Evolutionary conservation across 2,888 invertebrate genomes (phyloP).

Genomic region (Poecilobothrus nobilitatus): DNA sequence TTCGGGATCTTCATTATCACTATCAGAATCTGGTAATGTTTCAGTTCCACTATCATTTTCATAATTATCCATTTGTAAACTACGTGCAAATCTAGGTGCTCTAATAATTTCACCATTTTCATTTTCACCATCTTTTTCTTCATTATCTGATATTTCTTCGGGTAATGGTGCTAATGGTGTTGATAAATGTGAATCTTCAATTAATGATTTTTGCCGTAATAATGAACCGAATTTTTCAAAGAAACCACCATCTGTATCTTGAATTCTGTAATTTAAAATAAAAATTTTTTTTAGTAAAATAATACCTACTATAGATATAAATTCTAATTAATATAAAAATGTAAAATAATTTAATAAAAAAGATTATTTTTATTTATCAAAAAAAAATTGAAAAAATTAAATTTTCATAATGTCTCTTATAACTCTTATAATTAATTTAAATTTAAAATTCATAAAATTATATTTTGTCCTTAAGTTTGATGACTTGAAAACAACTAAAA

Average conservation of each 20-base stretch:
- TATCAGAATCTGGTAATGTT: constrained; percentile 53
- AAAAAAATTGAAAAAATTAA: no score
- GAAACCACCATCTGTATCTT: constrained; percentile 74
- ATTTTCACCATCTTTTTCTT: constrained; percentile 33
- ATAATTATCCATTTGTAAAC: constrained; percentile 22
- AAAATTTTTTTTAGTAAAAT: no score
- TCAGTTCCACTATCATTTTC: constrained; percentile 50
- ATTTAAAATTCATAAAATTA: no score
- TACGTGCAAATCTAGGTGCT: background rate
- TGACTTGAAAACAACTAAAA: no score
- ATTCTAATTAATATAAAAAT: no score
- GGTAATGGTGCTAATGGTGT: constrained; percentile 49
- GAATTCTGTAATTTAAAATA: constrained; percentile 53
- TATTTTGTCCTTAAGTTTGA: no score
- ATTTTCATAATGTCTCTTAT: no score
- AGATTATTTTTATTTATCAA: no score
- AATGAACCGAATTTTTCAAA: constrained; percentile 75
- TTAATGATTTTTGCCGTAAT: constrained; percentile 55
- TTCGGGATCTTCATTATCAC: constrained; percentile 56
- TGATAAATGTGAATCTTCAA: constrained; percentile 39
- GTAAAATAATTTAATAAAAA: no score
- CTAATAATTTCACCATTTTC: constrained; percentile 23
- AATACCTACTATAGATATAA: no score
- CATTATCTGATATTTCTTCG: constrained; percentile 32
- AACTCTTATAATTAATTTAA: no score